Base-by-base conservation (phyloP, 2,888 invertebrate genomes). In the Alviniconcha strummeri region DNA sequence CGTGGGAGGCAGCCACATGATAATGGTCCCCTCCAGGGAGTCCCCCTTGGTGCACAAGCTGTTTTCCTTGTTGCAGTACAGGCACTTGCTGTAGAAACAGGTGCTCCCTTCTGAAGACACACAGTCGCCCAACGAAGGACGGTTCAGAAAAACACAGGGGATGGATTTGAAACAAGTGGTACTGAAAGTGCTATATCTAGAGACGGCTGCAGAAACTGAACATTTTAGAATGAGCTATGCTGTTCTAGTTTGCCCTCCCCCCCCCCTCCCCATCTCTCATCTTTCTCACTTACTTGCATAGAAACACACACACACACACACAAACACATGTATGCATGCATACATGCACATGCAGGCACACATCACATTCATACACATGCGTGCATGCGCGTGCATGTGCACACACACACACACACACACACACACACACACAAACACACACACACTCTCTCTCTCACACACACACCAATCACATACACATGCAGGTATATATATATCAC, bases 81-180 rank as follows among this genome's bases (percentile, higher is more conserved):
- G 96, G 92, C 98, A 98, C 92, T 96, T 96, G 0, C 98, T 98
- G 94, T 96, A 98, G 83, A 98, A 95, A 93, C 98, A 98, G 54
- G 95, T 96, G 93, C 95, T 92, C 94, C 95, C 94, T 93, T 95
- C 95, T 94, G 89, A 60, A 60, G 60, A 76, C 9, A 67, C 17
- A 72, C 7, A 36, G 36, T 36, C 36, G 36, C 36, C 36, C 36
- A 36, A 36, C 36, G 36, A 36, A 36, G 36, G 3, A 36, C 36
- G 3, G 36, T 36, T 36, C 36, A 36, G 36, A 36, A 36, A 36
- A 36, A 36, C 36, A 36, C 36, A 36, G 36, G 36, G 3, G 3
- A 36, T 36, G 36, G 36, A 36, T 36, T 36, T 36, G 36, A 36
- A 36, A 36, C 36, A 36, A 36, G 36, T 36, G 36, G 36, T 36